These are phyloP conservation scores for Incurvaria masculella DNA, from an alignment of 2,888 invertebrate species.

Conservation along the genomic window DNA sequence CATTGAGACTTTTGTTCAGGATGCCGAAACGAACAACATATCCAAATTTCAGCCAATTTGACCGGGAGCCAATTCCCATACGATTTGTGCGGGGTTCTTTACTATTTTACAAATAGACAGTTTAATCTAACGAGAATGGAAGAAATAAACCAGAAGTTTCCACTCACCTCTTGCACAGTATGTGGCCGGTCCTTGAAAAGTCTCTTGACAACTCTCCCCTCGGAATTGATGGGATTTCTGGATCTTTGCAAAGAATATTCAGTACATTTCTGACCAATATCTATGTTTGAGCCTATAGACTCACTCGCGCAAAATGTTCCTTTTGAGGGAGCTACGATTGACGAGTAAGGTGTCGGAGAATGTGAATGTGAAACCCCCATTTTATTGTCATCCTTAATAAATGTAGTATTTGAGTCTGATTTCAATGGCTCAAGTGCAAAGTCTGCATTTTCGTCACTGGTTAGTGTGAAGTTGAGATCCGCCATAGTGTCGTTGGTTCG, in stretches of 20 bases:
- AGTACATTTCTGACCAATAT: neutral
- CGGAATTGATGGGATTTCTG: neutral
- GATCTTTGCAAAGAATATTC: neutral
- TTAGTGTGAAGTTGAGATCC: constrained; percentile 45
- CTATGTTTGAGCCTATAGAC: neutral
- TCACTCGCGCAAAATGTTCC: neutral
- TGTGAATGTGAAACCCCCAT: neutral
- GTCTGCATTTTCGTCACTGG: constrained; percentile 29
- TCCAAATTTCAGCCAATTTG: no score
- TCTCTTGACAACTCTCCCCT: neutral
- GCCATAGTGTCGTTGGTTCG: constrained; percentile 51
- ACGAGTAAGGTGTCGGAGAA: neutral
- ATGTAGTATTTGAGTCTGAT: neutral
- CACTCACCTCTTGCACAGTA: constrained; percentile 30
- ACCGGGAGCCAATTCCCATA: no score
- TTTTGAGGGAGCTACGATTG: neutral
- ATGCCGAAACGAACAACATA: no score
- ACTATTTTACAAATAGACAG: no score
- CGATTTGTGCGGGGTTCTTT: no score
- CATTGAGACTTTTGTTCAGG: no score
- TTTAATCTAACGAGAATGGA: no score
- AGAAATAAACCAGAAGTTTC: no score
- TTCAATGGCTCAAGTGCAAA: neutral
- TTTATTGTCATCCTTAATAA: neutral
- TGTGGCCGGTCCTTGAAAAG: neutral